Conservation (phyloP, 2,797 vertebrate genomes). For the Manis crassicaudata region DNA sequence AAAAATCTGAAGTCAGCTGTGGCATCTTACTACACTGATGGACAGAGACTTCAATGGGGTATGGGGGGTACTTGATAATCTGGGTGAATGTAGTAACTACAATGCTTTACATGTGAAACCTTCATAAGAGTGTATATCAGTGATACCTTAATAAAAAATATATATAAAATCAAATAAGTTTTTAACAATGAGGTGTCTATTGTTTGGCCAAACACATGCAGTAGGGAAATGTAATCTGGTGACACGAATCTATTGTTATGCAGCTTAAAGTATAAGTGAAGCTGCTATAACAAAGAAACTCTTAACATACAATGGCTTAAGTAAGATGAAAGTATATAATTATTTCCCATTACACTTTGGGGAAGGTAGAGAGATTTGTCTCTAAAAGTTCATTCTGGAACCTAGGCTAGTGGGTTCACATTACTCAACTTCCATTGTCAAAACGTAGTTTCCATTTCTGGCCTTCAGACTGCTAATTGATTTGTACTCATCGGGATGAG, state of each 20-base stretch:
- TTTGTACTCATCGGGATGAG: background rate
- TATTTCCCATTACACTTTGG: background rate
- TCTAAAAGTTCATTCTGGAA: background rate
- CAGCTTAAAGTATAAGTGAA: background rate
- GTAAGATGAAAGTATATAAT: background rate
- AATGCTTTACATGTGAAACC: too few relatives aligned
- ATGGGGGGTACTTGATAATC: too few relatives aligned
- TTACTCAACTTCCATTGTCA: background rate
- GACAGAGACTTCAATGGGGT: too few relatives aligned
- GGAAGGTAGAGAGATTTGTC: background rate
- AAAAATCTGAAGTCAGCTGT: background rate
- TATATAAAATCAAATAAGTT: background rate
- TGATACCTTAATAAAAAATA: background rate
- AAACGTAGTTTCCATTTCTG: background rate
- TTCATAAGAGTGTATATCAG: too few relatives aligned
- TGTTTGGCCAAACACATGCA: background rate
- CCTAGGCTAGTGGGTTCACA: background rate
- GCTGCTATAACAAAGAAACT: background rate
- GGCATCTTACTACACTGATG: too few relatives aligned
- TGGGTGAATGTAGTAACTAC: too few relatives aligned
- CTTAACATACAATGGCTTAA: conserved; percentile 1
- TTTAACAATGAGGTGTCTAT: background rate
- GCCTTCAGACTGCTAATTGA: background rate
- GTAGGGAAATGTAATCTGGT: background rate
- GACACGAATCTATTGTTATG: background rate